These are phyloP conservation scores for Drosophila willistoni DNA, from an alignment of 1,140 invertebrate species.

Conservation along the genomic window DNA sequence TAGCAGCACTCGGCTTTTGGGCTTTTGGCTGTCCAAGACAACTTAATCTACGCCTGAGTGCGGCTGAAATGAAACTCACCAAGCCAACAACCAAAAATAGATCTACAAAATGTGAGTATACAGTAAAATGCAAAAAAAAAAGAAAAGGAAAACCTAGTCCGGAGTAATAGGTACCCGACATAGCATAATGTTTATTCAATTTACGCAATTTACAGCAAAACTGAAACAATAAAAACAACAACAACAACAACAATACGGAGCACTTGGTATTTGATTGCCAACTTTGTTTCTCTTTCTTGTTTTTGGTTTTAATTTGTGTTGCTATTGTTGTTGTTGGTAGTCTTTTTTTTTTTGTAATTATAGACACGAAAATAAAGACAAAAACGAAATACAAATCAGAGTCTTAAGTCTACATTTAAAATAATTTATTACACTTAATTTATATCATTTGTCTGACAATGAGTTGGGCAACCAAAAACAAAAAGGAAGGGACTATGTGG, in stretches of 20 bases:
- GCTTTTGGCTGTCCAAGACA: constrained; percentile 8
- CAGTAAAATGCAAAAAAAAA: constrained; percentile 37
- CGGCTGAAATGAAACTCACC: constrained; percentile 52
- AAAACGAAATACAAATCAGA: constrained; percentile 33
- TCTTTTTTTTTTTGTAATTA: constrained; percentile 70
- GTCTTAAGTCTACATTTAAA: constrained; percentile 51
- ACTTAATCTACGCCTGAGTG: constrained; percentile 58
- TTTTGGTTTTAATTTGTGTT: constrained; percentile 61
- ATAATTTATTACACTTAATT: constrained; percentile 45
- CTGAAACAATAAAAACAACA: background rate
- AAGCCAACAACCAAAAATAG: constrained; percentile 58
- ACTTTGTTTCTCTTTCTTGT: constrained; percentile 31
- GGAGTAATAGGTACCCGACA: constrained; percentile 32
- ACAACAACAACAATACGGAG: constrained; percentile 32
- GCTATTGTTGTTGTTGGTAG: background rate
- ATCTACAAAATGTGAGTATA: constrained; percentile 65
- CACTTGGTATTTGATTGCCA: constrained; percentile 65
- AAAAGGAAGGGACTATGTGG: background rate
- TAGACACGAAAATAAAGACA: constrained; percentile 46
- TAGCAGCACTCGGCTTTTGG: constrained; percentile 34
- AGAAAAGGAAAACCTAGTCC: constrained; percentile 19
- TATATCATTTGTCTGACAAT: constrained; percentile 37
- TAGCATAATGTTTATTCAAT: constrained; percentile 77
- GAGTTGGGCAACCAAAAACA: constrained; percentile 21
- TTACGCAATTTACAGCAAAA: constrained; percentile 70